phyloP scores from a whole-genome alignment of 2,888 invertebrate species.

The Adelphocoris suturalis region DNA sequence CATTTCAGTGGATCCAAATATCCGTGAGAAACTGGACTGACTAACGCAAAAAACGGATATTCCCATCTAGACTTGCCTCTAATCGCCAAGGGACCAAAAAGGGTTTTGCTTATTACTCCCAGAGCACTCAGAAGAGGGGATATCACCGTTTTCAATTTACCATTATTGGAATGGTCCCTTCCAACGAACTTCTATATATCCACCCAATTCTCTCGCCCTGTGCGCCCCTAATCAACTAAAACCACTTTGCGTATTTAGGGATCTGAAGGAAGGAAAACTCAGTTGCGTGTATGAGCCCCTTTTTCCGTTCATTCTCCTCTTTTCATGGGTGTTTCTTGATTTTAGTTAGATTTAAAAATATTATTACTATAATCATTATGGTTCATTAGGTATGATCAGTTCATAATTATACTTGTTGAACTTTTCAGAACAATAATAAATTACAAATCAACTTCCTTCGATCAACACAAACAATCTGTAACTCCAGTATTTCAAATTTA shows the following conservation, averaged over 20 bases:
- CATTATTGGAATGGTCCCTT: conserved; percentile 17
- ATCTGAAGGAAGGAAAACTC: background rate
- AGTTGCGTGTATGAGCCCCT: background rate
- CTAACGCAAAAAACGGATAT: background rate
- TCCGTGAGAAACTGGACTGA: background rate
- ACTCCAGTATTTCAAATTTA: too few species aligned
- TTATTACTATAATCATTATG: too few species aligned
- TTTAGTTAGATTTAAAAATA: too few species aligned
- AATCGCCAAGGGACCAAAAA: conserved; percentile 6
- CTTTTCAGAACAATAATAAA: too few species aligned
- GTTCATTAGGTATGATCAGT: too few species aligned
- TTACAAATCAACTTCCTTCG: too few species aligned
- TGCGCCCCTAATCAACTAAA: background rate
- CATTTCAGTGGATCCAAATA: too few species aligned
- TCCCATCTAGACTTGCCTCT: background rate
- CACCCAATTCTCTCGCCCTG: background rate
- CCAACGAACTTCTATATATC: background rate
- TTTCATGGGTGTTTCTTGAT: too few species aligned
- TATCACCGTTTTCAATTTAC: conserved; percentile 32
- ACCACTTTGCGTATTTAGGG: conserved; percentile 39
- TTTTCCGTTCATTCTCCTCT: too few species aligned
- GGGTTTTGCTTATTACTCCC: conserved; percentile 4
- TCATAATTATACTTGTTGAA: too few species aligned
- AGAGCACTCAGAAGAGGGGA: background rate
- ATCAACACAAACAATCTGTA: too few species aligned